phyloP scores from a whole-genome alignment of 2,888 invertebrate species.

The Atethmia centrago region DNA sequence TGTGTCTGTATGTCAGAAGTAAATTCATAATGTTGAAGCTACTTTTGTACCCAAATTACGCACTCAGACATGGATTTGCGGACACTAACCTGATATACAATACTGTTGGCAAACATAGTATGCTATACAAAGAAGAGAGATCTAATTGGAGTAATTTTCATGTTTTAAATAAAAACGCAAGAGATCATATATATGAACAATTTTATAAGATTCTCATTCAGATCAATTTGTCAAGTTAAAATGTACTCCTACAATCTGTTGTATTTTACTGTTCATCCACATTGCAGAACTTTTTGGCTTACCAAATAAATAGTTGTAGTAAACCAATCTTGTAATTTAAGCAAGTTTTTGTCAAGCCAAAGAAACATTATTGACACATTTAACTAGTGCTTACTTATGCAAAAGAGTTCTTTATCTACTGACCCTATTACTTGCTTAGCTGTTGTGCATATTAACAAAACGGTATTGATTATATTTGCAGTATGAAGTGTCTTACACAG shows the following conservation, averaged over 20 bases:
- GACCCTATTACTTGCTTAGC: conserved; percentile 1
- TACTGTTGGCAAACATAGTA: background rate
- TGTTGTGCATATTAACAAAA: background rate
- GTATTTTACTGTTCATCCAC: background rate
- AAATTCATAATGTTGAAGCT: too few species aligned
- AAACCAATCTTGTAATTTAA: background rate
- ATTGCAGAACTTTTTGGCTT: background rate
- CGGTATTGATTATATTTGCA: background rate
- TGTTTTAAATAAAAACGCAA: background rate
- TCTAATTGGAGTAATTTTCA: background rate
- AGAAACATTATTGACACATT: conserved; percentile 8
- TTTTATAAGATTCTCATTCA: background rate
- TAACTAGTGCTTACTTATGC: conserved; percentile 1
- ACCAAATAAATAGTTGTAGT: background rate
- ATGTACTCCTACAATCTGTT: background rate
- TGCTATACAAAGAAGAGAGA: background rate
- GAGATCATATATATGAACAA: background rate
- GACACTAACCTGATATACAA: background rate
- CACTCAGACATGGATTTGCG: background rate
- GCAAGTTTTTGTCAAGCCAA: background rate
- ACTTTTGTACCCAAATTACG: background rate
- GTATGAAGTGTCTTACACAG: conserved; percentile 15
- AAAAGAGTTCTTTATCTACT: conserved; percentile 20
- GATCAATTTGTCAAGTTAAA: background rate
- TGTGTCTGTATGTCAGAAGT: background rate